Evolutionary conservation across 2,888 invertebrate genomes (phyloP).

Genomic region (Thumatha senex): DNA sequence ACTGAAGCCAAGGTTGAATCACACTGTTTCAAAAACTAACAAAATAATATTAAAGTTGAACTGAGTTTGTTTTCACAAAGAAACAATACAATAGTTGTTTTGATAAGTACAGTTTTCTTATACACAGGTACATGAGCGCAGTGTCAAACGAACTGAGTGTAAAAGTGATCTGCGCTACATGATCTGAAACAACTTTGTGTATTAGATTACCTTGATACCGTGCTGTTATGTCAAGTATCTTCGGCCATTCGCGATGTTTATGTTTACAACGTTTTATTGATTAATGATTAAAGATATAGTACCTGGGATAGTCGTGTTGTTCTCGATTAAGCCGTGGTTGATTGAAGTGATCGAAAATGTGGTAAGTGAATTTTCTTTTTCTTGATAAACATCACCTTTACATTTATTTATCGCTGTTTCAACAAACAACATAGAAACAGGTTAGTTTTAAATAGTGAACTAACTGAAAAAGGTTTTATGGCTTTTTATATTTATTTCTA

Average conservation of each 20-base stretch:
- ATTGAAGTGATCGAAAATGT: constrained; percentile 30
- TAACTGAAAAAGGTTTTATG: too few relatives aligned
- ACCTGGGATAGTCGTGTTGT: constrained; percentile 15
- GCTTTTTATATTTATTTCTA: too few relatives aligned
- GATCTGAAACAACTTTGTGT: constrained; percentile 30
- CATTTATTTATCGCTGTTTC: too few relatives aligned
- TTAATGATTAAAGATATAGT: constrained; percentile 20
- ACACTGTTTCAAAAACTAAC: constrained; percentile 1
- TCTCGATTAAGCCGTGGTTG: background rate
- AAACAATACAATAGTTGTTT: too few relatives aligned
- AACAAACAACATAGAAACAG: too few relatives aligned
- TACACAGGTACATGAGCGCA: too few relatives aligned
- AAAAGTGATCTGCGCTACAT: constrained; percentile 27
- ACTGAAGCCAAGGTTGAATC: constrained; percentile 18
- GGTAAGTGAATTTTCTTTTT: constrained; percentile 32
- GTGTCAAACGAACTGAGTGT: constrained; percentile 16
- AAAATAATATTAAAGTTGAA: background rate
- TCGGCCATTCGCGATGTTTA: constrained; percentile 18
- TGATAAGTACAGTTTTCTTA: too few relatives aligned
- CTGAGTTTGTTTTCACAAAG: too few relatives aligned
- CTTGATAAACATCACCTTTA: background rate
- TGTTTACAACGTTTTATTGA: constrained; percentile 16
- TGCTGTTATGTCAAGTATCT: constrained; percentile 38
- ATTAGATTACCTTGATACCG: constrained; percentile 44
- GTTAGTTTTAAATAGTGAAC: too few relatives aligned